These are phyloP conservation scores for Bombylius major DNA, from an alignment of 2,888 invertebrate genomes.

Conservation along the genomic window DNA sequence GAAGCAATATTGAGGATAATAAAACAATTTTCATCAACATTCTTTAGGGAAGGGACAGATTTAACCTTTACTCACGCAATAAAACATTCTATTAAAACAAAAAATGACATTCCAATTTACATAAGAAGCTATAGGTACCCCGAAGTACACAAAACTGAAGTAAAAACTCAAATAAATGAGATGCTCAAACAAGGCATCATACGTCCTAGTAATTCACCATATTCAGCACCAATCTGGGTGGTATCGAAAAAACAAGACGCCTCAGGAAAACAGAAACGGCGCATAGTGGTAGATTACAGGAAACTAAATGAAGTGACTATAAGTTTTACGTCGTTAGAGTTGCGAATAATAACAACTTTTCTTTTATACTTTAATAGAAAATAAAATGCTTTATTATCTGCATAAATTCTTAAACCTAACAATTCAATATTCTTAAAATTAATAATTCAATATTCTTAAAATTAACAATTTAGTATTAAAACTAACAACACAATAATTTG, in stretches of 20 bases:
- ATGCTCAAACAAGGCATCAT: slow-evolving; percentile 17
- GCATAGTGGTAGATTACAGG: slow-evolving; percentile 13
- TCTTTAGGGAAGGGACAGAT: not conserved
- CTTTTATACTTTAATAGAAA: no score
- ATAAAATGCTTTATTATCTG: no score
- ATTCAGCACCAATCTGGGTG: slow-evolving; percentile 14
- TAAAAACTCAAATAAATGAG: slow-evolving; percentile 18
- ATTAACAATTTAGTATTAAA: no score
- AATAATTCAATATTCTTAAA: no score
- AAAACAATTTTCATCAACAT: not conserved
- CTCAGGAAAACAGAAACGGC: slow-evolving; percentile 11
- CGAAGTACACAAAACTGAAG: slow-evolving; percentile 11
- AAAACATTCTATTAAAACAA: slow-evolving; percentile 4
- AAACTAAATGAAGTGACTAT: slow-evolving; percentile 12
- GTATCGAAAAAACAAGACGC: slow-evolving; percentile 12
- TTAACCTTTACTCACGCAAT: not conserved
- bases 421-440: no score
- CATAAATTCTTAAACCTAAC: no score
- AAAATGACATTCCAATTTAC: slow-evolving; percentile 8
- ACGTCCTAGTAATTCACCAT: slow-evolving; percentile 11
- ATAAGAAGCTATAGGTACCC: slow-evolving; percentile 10
- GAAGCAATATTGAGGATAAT: not conserved
- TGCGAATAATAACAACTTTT: no score
- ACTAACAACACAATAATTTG: no score
- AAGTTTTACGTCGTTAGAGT: no score